Conservation (phyloP, 2,888 invertebrate species). For the Drosophila aldrichi region DNA sequence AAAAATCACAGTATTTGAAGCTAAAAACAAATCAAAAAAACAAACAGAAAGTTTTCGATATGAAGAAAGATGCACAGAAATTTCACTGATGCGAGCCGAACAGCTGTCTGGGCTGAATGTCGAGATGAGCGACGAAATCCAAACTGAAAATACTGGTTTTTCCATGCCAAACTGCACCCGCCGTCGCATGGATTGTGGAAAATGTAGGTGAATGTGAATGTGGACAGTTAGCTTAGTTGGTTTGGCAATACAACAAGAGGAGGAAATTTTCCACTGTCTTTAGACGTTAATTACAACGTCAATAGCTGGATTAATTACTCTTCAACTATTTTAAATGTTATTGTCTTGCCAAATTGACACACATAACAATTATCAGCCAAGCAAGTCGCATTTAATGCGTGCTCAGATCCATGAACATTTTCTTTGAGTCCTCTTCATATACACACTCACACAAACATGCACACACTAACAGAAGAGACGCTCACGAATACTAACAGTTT, state of each 20-base stretch:
- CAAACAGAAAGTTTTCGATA: conserved; percentile 50
- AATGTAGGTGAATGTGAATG: conserved; percentile 55
- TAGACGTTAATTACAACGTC: conserved; percentile 63
- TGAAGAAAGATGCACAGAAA: conserved; percentile 22
- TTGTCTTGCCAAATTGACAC: conserved; percentile 64
- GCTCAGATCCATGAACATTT: conserved; percentile 8
- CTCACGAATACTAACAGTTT: conserved; percentile 56
- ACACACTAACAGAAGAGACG: conserved; percentile 20
- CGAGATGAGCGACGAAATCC: conserved; percentile 19
- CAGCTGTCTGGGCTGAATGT: conserved; percentile 54
- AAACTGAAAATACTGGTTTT: conserved; percentile 71
- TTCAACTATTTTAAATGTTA: conserved; percentile 14
- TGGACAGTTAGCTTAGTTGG: conserved; percentile 30
- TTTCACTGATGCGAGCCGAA: conserved; percentile 53
- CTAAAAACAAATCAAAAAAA: conserved; percentile 18
- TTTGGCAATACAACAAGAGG: conserved; percentile 45
- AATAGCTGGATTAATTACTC: conserved; percentile 43
- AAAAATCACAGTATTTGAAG: conserved; percentile 31
- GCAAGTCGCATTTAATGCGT: conserved; percentile 45
- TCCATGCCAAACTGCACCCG: conserved; percentile 49
- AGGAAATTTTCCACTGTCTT: conserved; percentile 69
- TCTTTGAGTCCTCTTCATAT: conserved; percentile 34
- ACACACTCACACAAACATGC: conserved; percentile 20
- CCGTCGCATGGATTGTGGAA: no score
- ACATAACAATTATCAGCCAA: conserved; percentile 58